Evolutionary conservation across 2,888 invertebrate genomes (phyloP).

Genomic region (Callimorpha dominula): DNA sequence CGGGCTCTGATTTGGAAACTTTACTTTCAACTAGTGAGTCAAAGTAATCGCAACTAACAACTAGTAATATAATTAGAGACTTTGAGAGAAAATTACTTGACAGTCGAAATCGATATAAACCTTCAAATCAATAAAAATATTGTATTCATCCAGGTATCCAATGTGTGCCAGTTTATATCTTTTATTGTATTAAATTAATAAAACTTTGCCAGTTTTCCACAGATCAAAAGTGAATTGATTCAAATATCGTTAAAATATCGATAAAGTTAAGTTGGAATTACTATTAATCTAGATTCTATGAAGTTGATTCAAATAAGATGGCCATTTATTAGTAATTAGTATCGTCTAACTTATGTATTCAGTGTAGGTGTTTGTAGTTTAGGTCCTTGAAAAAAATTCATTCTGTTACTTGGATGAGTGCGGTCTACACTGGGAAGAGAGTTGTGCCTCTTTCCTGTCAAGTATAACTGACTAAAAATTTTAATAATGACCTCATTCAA

Average conservation of each 20-base stretch:
- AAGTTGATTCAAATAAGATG: constrained; percentile 28
- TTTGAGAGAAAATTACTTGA: too few species aligned
- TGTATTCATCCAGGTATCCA: constrained; percentile 8
- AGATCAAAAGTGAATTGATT: constrained; percentile 35
- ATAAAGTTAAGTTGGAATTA: constrained; percentile 27
- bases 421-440: neutral
- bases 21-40: neutral
- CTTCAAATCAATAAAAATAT: neutral
- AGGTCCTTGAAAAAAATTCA: neutral
- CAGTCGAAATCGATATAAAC: neutral
- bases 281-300: constrained; percentile 30
- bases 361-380: neutral
- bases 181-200: constrained; percentile 29
- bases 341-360: neutral
- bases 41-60: neutral
- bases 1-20: neutral
- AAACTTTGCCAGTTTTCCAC: constrained; percentile 26
- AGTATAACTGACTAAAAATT: neutral
- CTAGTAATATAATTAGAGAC: neutral
- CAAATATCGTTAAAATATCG: constrained; percentile 29
- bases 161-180: constrained; percentile 9
- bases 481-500: neutral
- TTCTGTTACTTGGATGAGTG: neutral
- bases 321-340: constrained; percentile 5
- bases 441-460: too few species aligned